Percentiles rank a stretch among this genome's conserved stretches.
Evolutionary conservation across 1,140 invertebrate species (phyloP).

Genomic region (Drosophila tsacasi): DNA sequence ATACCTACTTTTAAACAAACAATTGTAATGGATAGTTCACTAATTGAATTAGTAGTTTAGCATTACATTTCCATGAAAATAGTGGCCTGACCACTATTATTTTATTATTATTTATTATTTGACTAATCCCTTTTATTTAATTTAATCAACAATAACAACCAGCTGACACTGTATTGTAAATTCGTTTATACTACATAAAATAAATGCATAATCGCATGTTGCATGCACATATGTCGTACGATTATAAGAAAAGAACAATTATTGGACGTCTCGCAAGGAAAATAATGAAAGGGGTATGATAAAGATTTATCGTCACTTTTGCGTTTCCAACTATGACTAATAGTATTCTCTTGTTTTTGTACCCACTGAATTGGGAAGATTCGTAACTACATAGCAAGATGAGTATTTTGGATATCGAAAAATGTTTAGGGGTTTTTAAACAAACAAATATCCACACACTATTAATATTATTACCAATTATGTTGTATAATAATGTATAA

Average conservation of each 20-base stretch:
- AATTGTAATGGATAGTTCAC: background rate
- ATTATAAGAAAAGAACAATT: conserved; percentile 23
- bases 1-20: too few species aligned
- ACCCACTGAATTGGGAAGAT: background rate
- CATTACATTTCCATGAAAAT: background rate
- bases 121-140: conserved; percentile 2
- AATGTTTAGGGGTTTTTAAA: too few species aligned
- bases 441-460: too few species aligned
- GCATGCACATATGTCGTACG: background rate
- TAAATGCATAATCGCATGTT: conserved; percentile 16
- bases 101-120: too few species aligned
- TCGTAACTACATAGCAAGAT: background rate
- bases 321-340: conserved; percentile 36
- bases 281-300: conserved; percentile 33
- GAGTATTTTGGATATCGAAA: background rate
- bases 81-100: too few species aligned
- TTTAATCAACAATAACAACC: background rate
- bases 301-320: conserved; percentile 38
- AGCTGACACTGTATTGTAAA: conserved; percentile 13
- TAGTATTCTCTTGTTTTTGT: conserved; percentile 23
- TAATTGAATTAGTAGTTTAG: background rate
- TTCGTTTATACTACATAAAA: conserved; percentile 12
- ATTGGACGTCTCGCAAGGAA: conserved; percentile 14
- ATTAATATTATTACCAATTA: background rate
- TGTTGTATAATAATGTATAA: background rate